These are phyloP conservation scores for Heliconius ethilla DNA, from an alignment of 2,888 invertebrate genomes.

Conservation along the genomic window DNA sequence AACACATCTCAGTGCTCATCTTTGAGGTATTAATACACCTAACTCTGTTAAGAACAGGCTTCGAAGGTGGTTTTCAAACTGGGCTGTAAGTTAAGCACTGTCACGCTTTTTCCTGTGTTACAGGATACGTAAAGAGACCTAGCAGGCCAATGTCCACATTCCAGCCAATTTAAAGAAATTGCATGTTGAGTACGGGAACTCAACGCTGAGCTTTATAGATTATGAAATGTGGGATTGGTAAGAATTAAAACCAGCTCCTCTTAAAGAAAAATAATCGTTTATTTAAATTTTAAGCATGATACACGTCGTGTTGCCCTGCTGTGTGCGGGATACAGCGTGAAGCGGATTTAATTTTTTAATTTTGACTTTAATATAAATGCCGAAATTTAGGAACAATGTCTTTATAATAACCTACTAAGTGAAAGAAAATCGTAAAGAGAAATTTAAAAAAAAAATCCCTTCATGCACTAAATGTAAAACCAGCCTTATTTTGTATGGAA, in stretches of 20 bases:
- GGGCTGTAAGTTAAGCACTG: not conserved
- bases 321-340: no score
- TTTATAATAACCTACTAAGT: no score
- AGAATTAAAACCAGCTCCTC: no score
- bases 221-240: no score
- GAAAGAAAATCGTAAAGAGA: not conserved
- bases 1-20: conserved; percentile 22
- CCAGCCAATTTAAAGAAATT: not conserved
- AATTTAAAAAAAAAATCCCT: not conserved
- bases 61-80: conserved; percentile 5
- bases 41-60: conserved; percentile 10
- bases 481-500: conserved; percentile 25
- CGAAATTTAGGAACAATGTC: no score
- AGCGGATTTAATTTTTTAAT: no score
- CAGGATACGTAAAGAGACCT: no score
- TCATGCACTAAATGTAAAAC: not conserved
- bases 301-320: not conserved
- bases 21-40: conserved; percentile 32
- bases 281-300: no score
- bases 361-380: no score
- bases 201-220: no score
- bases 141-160: not conserved
- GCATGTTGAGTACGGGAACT: no score
- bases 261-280: no score
- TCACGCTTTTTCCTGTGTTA: not conserved